phyloP scores from a whole-genome alignment of 2,888 invertebrate genomes.

The Dynastes grantii region DNA sequence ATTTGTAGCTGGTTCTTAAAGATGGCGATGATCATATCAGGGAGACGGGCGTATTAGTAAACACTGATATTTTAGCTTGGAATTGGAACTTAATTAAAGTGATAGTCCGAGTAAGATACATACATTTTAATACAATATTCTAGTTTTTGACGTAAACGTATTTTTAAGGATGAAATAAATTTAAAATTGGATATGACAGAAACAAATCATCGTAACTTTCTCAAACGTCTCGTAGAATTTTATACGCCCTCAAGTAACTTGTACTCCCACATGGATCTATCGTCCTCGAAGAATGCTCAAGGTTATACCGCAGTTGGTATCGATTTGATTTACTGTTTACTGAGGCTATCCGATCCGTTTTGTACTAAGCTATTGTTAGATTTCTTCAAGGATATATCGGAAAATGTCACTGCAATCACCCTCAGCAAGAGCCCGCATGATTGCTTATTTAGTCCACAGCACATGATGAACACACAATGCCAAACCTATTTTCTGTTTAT shows the following conservation, averaged over 20 bases:
- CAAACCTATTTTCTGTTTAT: constrained; percentile 96
- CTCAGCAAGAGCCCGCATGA: constrained; percentile 86
- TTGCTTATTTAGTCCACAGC: constrained; percentile 90
- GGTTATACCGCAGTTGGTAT: constrained; percentile 80
- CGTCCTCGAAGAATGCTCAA: constrained; percentile 74
- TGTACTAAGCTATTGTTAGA: constrained; percentile 83
- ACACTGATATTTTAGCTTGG: constrained; percentile 89
- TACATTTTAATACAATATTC: not conserved
- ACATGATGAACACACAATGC: constrained; percentile 90
- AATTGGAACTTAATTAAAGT: constrained; percentile 94
- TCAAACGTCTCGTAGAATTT: constrained; percentile 86
- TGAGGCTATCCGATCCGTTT: constrained; percentile 76
- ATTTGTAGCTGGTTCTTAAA: constrained; percentile 65
- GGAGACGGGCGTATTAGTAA: constrained; percentile 86
- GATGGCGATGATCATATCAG: constrained; percentile 78
- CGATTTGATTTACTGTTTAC: constrained; percentile 83
- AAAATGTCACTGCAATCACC: constrained; percentile 82
- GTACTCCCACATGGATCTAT: constrained; percentile 88
- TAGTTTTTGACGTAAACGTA: not conserved
- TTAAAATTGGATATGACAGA: constrained; percentile 74
- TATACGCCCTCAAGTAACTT: constrained; percentile 90
- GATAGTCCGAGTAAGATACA: constrained; percentile 79
- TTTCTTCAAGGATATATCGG: constrained; percentile 84
- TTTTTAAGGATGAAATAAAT: constrained; percentile 68
- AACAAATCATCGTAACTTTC: constrained; percentile 77